These are phyloP conservation scores for Thalassophryne amazonica DNA, from an alignment of 2,797 vertebrate genomes.

Conservation along the genomic window DNA sequence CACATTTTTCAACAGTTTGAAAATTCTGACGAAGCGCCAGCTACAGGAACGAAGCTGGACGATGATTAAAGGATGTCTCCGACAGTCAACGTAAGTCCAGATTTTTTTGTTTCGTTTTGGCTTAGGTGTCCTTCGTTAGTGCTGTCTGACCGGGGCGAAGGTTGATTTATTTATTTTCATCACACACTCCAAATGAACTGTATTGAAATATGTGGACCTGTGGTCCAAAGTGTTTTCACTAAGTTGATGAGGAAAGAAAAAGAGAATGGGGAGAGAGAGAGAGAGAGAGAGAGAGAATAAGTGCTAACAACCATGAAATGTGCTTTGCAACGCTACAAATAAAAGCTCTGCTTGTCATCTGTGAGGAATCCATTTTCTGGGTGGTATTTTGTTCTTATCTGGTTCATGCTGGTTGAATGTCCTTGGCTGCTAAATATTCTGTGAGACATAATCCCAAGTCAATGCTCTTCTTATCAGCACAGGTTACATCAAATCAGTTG, in stretches of 20 bases:
- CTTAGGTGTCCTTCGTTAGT: too few species aligned
- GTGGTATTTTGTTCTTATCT: conserved; percentile 32
- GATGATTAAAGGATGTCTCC: too few species aligned
- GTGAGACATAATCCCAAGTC: conserved; percentile 11
- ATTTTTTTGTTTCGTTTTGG: too few species aligned
- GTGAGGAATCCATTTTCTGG: conserved; percentile 57
- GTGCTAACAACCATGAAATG: conserved; percentile 53
- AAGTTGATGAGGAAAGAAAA: conserved; percentile 7
- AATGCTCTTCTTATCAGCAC: conserved; percentile 35
- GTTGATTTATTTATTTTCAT: conserved; percentile 1
- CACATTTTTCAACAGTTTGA: too few species aligned
- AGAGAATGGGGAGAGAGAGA: conserved; percentile 2
- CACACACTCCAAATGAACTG: conserved; percentile 15
- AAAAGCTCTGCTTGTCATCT: conserved; percentile 66
- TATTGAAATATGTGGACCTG: conserved; percentile 6
- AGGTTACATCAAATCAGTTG: conserved; percentile 1
- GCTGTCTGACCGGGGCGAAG: too few species aligned
- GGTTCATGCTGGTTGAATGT: conserved; percentile 38
- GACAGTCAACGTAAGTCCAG: too few species aligned
- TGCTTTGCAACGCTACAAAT: conserved; percentile 70
- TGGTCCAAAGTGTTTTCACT: conserved; percentile 10
- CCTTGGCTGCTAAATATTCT: conserved; percentile 24
- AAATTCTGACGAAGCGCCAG: too few species aligned
- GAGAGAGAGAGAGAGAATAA: conserved; percentile 34
- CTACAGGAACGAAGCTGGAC: too few species aligned